Percentiles rank a stretch among this genome's conserved stretches.
These are phyloP conservation scores for Brotula barbata DNA, from an alignment of 2,797 vertebrate genomes.

Conservation along the genomic window DNA sequence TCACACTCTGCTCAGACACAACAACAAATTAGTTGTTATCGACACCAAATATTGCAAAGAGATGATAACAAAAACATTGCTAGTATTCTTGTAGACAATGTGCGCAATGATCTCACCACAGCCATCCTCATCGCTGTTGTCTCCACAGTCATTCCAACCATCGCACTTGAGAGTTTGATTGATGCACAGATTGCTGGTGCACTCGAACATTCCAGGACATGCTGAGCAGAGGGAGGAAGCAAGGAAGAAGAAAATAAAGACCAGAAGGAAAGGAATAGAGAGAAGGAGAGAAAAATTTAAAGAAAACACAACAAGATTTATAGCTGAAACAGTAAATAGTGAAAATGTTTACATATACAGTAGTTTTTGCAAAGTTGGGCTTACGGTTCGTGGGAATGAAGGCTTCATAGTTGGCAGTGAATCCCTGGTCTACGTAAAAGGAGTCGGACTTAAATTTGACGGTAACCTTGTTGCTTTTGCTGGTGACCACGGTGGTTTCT, in stretches of 20 bases:
- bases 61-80: too few species aligned
- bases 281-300: too few species aligned
- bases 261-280: too few species aligned
- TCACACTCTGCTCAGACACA: slow-evolving; percentile 69
- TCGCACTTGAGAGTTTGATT: slow-evolving; percentile 79
- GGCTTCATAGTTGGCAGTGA: slow-evolving; percentile 84
- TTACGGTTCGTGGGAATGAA: slow-evolving; percentile 86
- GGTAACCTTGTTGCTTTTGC: slow-evolving; percentile 72
- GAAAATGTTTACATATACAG: too few species aligned
- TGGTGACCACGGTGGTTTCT: slow-evolving; percentile 72
- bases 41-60: too few species aligned
- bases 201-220: slow-evolving; percentile 86
- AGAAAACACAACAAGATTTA: too few species aligned
- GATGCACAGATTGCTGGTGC: slow-evolving; percentile 85
- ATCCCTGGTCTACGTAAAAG: slow-evolving; percentile 85
- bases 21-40: too few species aligned
- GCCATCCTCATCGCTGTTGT: slow-evolving; percentile 82
- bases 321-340: too few species aligned
- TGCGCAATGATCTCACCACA: slow-evolving; percentile 83
- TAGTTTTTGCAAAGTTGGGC: too few species aligned
- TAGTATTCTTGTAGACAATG: too few species aligned
- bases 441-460: slow-evolving; percentile 85
- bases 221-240: slow-evolving; percentile 67
- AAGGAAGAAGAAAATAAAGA: too few species aligned
- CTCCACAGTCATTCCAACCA: slow-evolving; percentile 88